phyloP scores from a whole-genome alignment of 2,888 invertebrate species.

The Brachyopa scutellaris region DNA sequence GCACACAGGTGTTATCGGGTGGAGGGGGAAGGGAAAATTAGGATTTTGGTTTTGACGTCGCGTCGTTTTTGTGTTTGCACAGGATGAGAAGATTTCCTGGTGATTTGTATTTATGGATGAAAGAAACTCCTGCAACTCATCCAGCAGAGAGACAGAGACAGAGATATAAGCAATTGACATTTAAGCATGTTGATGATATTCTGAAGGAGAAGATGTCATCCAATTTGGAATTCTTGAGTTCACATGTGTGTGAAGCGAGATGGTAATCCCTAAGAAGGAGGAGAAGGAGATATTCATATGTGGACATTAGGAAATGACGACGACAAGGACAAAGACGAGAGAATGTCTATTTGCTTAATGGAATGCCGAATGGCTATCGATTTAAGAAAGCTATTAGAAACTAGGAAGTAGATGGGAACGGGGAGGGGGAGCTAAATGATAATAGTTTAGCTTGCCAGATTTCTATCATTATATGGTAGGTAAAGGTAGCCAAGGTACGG shows the following conservation, averaged over 20 bases:
- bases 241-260: slow-evolving; percentile 6
- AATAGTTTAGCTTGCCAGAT: slow-evolving; percentile 37
- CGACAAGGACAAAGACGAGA: slow-evolving; percentile 24
- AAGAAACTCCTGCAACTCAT: slow-evolving; percentile 20
- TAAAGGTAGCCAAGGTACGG: too few species aligned
- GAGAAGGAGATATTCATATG: slow-evolving; percentile 59
- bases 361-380: slow-evolving; percentile 62
- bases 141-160: background rate
- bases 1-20: slow-evolving; percentile 58
- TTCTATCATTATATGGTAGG: slow-evolving; percentile 12
- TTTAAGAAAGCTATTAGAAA: slow-evolving; percentile 56
- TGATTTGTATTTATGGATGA: slow-evolving; percentile 47
- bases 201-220: slow-evolving; percentile 51
- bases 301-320: slow-evolving; percentile 61
- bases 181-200: slow-evolving; percentile 62
- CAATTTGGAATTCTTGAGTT: slow-evolving; percentile 60
- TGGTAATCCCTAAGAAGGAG: slow-evolving; percentile 35
- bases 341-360: slow-evolving; percentile 68
- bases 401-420: background rate
- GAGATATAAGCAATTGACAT: slow-evolving; percentile 45
- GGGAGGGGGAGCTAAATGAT: slow-evolving; percentile 19
- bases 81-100: slow-evolving; percentile 47
- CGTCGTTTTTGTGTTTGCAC: slow-evolving; percentile 26
- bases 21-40: slow-evolving; percentile 38
- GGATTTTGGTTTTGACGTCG: slow-evolving; percentile 64